A percentile compares a stretch with the other conserved stretches of the same genome.
Evolutionary conservation across 1,140 invertebrate species (phyloP).

Genomic region (Phenacoccus solenopsis): DNA sequence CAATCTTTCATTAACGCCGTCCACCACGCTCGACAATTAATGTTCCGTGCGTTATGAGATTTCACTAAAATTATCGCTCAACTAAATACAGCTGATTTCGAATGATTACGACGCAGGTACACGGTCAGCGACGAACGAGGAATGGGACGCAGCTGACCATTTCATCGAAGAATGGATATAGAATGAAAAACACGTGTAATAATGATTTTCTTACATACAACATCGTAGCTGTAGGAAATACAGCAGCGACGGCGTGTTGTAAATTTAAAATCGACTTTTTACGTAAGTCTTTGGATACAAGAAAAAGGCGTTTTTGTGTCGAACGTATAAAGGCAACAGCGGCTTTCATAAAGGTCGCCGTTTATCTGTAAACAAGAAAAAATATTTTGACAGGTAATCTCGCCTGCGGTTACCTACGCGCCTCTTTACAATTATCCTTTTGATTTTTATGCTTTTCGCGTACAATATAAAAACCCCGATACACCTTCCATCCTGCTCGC

Average conservation of each 20-base stretch:
- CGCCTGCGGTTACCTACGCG: slow-evolving; percentile 15
- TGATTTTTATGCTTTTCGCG: not conserved
- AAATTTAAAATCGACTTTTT: not conserved
- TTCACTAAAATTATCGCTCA: no score
- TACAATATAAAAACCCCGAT: not conserved
- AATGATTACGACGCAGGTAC: no score
- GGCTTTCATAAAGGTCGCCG: not conserved
- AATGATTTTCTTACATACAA: no score
- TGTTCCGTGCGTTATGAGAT: not conserved
- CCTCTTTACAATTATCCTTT: not conserved
- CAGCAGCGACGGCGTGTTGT: no score
- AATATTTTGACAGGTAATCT: slow-evolving; percentile 18
- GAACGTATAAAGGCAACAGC: not conserved
- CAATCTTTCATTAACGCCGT: not conserved
- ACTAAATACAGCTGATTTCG: no score
- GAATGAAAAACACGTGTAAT: not conserved
- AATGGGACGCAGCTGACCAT: no score
- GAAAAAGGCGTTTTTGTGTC: not conserved
- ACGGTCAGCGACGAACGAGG: no score
- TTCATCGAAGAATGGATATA: no score
- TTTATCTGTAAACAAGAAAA: slow-evolving; percentile 8
- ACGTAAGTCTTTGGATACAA: not conserved
- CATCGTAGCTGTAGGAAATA: no score
- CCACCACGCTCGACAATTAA: not conserved
- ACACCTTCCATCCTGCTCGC: not conserved